These are phyloP conservation scores for Ernsta delagoae DNA, from an alignment of 2,888 invertebrate species.

Conservation along the genomic window DNA sequence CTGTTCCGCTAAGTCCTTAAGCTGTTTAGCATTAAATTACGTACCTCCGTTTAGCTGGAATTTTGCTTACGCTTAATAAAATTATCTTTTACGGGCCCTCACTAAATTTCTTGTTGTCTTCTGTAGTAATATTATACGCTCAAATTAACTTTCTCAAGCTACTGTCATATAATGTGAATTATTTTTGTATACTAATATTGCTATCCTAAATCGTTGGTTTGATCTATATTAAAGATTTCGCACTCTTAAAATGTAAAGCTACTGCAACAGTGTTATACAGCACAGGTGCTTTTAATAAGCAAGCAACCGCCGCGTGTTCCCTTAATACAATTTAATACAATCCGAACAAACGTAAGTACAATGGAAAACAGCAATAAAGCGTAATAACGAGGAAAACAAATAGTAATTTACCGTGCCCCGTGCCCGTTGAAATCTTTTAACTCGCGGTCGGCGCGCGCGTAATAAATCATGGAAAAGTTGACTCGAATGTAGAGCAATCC, in stretches of 20 bases:
- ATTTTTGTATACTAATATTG: not conserved
- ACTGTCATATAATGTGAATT: not conserved
- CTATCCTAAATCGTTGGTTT: no score
- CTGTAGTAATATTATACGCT: not conserved
- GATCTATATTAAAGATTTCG: no score
- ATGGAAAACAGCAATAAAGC: constrained; percentile 26
- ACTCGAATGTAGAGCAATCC: constrained; percentile 34
- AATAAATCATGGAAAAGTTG: constrained; percentile 35
- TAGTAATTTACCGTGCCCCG: constrained; percentile 35
- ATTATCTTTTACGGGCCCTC: constrained; percentile 29
- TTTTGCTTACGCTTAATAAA: constrained; percentile 33
- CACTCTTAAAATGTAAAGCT: not conserved
- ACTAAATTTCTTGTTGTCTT: constrained; percentile 10
- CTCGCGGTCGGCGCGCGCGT: constrained; percentile 29
- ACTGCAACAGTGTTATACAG: not conserved
- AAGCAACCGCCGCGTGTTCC: constrained; percentile 12
- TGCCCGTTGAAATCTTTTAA: constrained; percentile 34
- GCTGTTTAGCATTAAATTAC: constrained; percentile 31
- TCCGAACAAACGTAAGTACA: constrained; percentile 19
- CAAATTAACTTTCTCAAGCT: not conserved
- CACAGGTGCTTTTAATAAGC: constrained; percentile 20
- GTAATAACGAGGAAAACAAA: constrained; percentile 34
- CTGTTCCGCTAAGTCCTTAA: constrained; percentile 25
- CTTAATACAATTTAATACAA: constrained; percentile 19
- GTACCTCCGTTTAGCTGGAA: constrained; percentile 19